phyloP scores from a whole-genome alignment of 2,113 vertebrate species.

The Cinclus cinclus region DNA sequence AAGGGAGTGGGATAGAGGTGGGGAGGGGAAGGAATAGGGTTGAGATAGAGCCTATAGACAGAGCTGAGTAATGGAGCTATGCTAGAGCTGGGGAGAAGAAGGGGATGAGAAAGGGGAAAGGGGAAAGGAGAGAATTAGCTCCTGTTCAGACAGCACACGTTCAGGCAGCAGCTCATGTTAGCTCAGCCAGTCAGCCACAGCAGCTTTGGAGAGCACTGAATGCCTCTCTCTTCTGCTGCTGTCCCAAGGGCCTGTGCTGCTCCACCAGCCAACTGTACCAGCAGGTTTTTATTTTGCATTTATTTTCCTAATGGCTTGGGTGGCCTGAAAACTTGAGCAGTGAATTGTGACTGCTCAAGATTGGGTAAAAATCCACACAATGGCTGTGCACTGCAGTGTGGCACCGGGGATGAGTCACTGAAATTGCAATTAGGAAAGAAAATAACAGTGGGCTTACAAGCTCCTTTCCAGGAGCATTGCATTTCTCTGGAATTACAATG shows the following conservation, averaged over 20 bases:
- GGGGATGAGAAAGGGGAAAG: not conserved
- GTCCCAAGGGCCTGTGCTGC: not conserved
- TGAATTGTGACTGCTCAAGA: constrained; percentile 29
- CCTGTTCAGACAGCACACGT: not conserved
- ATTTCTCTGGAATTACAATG: not conserved
- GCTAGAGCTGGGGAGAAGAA: not conserved
- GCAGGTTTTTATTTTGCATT: constrained; percentile 27
- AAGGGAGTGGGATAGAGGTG: not conserved
- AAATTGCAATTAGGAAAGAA: not conserved
- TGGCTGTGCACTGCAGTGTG: not conserved
- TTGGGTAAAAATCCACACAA: constrained; percentile 13
- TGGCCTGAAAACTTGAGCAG: constrained; percentile 36
- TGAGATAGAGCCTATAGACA: not conserved
- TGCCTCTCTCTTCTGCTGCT: not conserved
- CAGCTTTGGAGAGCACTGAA: not conserved
- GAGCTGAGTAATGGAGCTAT: not conserved
- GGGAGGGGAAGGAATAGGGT: not conserved
- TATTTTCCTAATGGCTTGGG: constrained; percentile 38
- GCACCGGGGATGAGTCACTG: constrained; percentile 12
- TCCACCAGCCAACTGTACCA: not conserved
- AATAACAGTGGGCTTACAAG: not conserved
- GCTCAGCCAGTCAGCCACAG: not conserved
- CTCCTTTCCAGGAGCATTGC: not conserved
- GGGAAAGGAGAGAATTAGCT: not conserved
- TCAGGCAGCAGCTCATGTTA: not conserved